Evolutionary conservation across 2,888 invertebrate genomes (phyloP).

Genomic region (Camponotus fellah): DNA sequence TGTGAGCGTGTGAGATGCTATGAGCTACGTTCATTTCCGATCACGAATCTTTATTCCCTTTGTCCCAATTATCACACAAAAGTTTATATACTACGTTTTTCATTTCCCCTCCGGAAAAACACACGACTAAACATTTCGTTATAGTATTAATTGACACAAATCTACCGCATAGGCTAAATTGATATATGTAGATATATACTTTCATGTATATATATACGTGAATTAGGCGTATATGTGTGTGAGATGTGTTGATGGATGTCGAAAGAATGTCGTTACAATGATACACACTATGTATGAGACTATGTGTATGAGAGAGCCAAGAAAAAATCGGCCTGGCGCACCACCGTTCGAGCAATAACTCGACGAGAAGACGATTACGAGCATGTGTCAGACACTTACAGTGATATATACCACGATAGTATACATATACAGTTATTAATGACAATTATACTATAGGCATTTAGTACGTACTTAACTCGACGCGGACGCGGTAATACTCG

Average conservation of each 20-base stretch:
- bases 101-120: constrained; percentile 57
- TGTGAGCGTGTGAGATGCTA: constrained; percentile 62
- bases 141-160: constrained; percentile 81
- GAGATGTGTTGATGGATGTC: constrained; percentile 15
- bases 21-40: constrained; percentile 34
- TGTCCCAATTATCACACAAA: constrained; percentile 71
- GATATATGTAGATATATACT: constrained; percentile 64
- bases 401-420: constrained; percentile 65
- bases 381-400: constrained; percentile 52
- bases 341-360: constrained; percentile 41
- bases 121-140: constrained; percentile 71
- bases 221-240: constrained; percentile 25
- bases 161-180: constrained; percentile 76
- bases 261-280: constrained; percentile 34
- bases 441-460: constrained; percentile 59
- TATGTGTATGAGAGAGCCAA: constrained; percentile 41
- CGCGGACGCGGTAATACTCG: constrained; percentile 55
- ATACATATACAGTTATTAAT: constrained; percentile 67
- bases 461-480: constrained; percentile 64
- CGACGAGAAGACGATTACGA: constrained; percentile 58
- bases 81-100: constrained; percentile 66
- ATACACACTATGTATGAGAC: constrained; percentile 24
- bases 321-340: constrained; percentile 45
- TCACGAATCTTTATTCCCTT: constrained; percentile 33
- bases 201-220: constrained; percentile 36